These are phyloP conservation scores for Merodon equestris DNA, from an alignment of 2,888 invertebrate genomes.

Conservation along the genomic window DNA sequence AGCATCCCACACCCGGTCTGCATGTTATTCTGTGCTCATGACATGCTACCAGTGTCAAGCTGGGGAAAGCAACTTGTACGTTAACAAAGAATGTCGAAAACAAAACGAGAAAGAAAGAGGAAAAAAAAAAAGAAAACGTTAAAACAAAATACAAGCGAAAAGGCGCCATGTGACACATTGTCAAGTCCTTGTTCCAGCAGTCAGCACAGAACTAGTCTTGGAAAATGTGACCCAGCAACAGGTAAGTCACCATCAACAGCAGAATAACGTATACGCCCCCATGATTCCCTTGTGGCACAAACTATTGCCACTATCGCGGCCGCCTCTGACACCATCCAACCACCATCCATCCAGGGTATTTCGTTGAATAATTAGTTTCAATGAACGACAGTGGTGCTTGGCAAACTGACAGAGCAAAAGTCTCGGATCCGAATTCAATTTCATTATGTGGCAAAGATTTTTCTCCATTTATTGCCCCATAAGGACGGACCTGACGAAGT, in stretches of 20 bases:
- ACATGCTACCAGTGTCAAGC: constrained; percentile 43
- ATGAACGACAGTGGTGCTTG: constrained; percentile 47
- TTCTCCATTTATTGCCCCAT: constrained; percentile 52
- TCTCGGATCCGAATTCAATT: constrained; percentile 56
- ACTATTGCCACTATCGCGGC: constrained; percentile 15
- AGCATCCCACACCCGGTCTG: no score
- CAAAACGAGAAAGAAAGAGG: constrained; percentile 8
- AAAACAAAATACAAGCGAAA: constrained; percentile 20
- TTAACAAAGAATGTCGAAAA: background rate
- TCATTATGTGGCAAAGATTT: constrained; percentile 50
- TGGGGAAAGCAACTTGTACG: constrained; percentile 23
- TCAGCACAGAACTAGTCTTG: constrained; percentile 24
- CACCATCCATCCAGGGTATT: constrained; percentile 3
- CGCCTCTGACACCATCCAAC: background rate
- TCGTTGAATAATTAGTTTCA: constrained; percentile 57
- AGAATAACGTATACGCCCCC: constrained; percentile 4
- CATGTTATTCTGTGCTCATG: constrained; percentile 12
- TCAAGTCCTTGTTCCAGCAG: constrained; percentile 23
- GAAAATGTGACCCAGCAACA: constrained; percentile 41
- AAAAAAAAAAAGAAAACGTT: constrained; percentile 15
- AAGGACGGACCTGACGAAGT: background rate
- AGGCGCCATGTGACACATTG: constrained; percentile 53
- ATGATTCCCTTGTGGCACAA: constrained; percentile 1
- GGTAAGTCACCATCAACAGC: constrained; percentile 28
- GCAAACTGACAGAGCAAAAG: constrained; percentile 58